Percentiles rank a stretch among this genome's conserved stretches.
phyloP scores from a whole-genome alignment of 2,888 invertebrate genomes.

The Hanleya hanleyi region DNA sequence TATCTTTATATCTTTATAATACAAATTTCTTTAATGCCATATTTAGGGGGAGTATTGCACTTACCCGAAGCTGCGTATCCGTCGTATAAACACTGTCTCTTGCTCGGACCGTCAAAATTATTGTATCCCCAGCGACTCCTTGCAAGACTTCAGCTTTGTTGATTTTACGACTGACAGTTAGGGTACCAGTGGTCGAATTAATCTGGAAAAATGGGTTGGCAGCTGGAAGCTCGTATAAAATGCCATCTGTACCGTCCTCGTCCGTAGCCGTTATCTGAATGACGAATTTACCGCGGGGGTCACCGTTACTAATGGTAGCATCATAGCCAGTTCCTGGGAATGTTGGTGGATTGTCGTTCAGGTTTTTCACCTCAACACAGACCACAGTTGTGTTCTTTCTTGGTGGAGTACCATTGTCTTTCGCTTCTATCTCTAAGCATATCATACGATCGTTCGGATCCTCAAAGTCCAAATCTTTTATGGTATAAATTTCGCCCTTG shows the following conservation, averaged over 20 bases:
- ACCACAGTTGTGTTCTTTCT: not conserved
- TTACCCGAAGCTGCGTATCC: not conserved
- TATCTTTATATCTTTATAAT: not conserved
- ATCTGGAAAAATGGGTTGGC: not conserved
- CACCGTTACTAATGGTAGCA: not conserved
- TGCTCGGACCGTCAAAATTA: not conserved
- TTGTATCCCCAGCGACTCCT: not conserved
- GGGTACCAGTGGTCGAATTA: not conserved
- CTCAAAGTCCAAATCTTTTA: not conserved
- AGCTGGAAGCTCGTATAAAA: not conserved
- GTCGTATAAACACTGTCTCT: not conserved
- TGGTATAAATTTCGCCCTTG: not conserved
- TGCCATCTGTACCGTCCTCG: not conserved
- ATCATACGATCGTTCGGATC: not conserved
- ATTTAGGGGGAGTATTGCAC: not conserved
- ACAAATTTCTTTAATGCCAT: not conserved
- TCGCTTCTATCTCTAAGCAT: not conserved
- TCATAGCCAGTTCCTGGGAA: not conserved
- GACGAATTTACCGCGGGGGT: not conserved
- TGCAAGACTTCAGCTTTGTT: not conserved
- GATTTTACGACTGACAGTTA: not conserved
- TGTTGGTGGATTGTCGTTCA: not conserved
- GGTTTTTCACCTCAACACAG: not conserved
- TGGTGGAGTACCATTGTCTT: not conserved
- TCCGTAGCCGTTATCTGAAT: not conserved